Evolutionary conservation across 1,140 invertebrate species (phyloP).

Genomic region (Galleria mellonella): DNA sequence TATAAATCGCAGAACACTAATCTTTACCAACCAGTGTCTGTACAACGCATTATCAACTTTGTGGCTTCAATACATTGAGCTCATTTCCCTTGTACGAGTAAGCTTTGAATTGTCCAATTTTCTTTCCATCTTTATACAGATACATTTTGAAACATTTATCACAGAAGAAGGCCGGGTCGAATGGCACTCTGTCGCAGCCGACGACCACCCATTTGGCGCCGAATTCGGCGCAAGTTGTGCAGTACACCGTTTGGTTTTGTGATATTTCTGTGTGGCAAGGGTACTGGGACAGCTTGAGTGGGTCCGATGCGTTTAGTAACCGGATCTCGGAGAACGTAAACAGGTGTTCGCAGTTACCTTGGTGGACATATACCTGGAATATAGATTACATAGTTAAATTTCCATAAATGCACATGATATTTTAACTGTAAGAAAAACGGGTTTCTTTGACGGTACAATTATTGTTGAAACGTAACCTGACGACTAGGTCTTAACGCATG

Average conservation of each 20-base stretch:
- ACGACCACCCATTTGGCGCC: slow-evolving; percentile 77
- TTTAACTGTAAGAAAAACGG: too few species aligned
- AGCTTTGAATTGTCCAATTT: slow-evolving; percentile 75
- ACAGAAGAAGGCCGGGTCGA: slow-evolving; percentile 81
- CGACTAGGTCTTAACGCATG: too few species aligned
- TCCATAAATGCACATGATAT: too few species aligned
- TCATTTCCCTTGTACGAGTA: slow-evolving; percentile 46
- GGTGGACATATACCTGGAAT: slow-evolving; percentile 87
- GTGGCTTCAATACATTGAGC: slow-evolving; percentile 39
- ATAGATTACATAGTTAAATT: too few species aligned
- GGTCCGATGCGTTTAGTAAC: slow-evolving; percentile 70
- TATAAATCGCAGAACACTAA: too few species aligned
- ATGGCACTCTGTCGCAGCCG: slow-evolving; percentile 76
- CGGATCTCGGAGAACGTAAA: slow-evolving; percentile 84
- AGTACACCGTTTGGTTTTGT: slow-evolving; percentile 49
- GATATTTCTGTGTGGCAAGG: slow-evolving; percentile 72
- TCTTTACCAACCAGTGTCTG: background rate
- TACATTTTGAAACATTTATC: slow-evolving; percentile 78
- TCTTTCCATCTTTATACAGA: slow-evolving; percentile 77
- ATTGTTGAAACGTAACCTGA: too few species aligned
- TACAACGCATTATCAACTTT: too few species aligned
- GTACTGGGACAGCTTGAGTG: slow-evolving; percentile 62
- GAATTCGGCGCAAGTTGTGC: slow-evolving; percentile 58
- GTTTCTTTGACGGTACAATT: too few species aligned
- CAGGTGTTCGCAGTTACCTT: slow-evolving; percentile 92